Evolutionary conservation across 2,888 invertebrate genomes (phyloP), one percentile per base, ranked within the genome.

Genomic region (Glaucopsyche alexis): DNA sequence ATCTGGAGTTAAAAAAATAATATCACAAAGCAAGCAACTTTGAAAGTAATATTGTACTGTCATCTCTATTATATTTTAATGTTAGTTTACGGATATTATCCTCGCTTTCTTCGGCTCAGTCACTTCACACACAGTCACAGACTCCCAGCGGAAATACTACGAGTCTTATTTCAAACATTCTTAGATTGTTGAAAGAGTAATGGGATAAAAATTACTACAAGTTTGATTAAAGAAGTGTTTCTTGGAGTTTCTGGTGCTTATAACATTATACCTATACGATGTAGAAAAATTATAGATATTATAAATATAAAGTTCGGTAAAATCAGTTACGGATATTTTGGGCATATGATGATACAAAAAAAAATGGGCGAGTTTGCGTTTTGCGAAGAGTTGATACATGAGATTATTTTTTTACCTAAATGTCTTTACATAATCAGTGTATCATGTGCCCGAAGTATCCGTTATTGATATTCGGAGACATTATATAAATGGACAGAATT

Each of bases 131-230:
- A n/a, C n/a, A n/a, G n/a, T n/a, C n/a, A n/a, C 5, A 77, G 80
- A 80, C 81, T 79, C 80, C 80, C 81, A 76, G 77, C 78, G 80
- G 81, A 80, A 78, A 81, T 81, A 76, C 78, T 76, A 29, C 78
- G 78, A 74, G 77, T 77, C 77, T 80, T 79, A 77, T 80, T 79
- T 78, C 77, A 79, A 76, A 75, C 72, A 77, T 77, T 78, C 80
- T 79, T 80, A 79, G 77, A 78, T 79, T 80, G 76, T 79, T 74
- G 72, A 75, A 76, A 71, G 75, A 74, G 75, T 76, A 76, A 78
- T 75, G 73, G 74, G 40, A 50, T 75, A 70, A 38, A 38, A 29
- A 60, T 60, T 60, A 38, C 60, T 60, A 60, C 5, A 60, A 13
- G 29, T 38, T 29, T 38, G 29, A 60, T 60, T 5, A 60, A 29